Percentiles rank a stretch among this genome's conserved stretches.
These are phyloP conservation scores for Acronicta alni DNA, from an alignment of 2,888 invertebrate genomes.

Conservation along the genomic window DNA sequence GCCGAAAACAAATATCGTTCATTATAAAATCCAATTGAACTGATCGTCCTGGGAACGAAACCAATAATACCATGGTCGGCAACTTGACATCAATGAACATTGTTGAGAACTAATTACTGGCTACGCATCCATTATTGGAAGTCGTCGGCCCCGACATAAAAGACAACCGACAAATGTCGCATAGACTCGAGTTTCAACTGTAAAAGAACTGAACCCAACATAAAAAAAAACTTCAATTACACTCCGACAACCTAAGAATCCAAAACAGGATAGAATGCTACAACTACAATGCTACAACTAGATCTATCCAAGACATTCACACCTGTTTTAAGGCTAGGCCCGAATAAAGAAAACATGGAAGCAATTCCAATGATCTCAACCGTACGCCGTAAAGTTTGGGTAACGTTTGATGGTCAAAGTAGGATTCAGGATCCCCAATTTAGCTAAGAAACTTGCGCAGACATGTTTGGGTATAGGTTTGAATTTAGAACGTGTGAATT, in stretches of 20 bases:
- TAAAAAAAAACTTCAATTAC: conserved; percentile 14
- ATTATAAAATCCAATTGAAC: background rate
- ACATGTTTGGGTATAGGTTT: conserved; percentile 41
- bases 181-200: no score
- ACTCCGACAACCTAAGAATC: background rate
- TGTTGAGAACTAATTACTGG: background rate
- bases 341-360: conserved; percentile 48
- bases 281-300: conserved; percentile 5
- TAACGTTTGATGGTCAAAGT: conserved; percentile 35
- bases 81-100: background rate
- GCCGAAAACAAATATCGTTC: no score
- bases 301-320: conserved; percentile 21
- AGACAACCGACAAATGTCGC: background rate
- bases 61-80: background rate
- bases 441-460: conserved; percentile 34
- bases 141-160: background rate
- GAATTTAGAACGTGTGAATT: conserved; percentile 49
- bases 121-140: background rate
- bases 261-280: conserved; percentile 17
- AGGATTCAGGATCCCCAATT: conserved; percentile 38
- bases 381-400: conserved; percentile 45
- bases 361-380: conserved; percentile 50
- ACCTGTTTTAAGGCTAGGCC: conserved; percentile 34
- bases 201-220: background rate
- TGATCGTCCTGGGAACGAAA: background rate